Percentiles rank a stretch among this genome's conserved stretches.
phyloP scores from a whole-genome alignment of 2,113 vertebrate species.

The Amphiprion percula region DNA sequence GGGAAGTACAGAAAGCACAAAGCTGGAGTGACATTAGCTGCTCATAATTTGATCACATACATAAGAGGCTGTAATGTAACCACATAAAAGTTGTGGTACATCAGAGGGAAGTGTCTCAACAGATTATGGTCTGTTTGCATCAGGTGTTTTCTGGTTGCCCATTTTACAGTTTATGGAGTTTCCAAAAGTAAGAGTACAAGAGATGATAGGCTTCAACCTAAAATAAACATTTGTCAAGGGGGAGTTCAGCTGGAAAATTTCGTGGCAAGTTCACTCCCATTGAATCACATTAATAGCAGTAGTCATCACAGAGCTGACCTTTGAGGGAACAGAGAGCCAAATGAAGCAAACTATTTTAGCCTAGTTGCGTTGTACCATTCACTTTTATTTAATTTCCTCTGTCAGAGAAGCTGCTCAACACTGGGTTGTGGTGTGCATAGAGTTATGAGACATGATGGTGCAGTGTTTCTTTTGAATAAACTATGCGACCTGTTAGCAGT shows the following conservation, averaged over 20 bases:
- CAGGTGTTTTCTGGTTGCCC: constrained; percentile 17
- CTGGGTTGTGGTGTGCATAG: neutral
- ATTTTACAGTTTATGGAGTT: constrained; percentile 3
- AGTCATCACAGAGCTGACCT: neutral
- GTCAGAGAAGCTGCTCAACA: neutral
- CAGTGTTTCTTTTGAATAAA: neutral
- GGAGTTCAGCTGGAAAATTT: neutral
- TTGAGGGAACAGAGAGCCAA: neutral
- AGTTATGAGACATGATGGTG: neutral
- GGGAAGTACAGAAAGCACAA: constrained; percentile 36
- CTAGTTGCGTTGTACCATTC: neutral
- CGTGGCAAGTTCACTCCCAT: neutral
- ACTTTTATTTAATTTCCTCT: neutral
- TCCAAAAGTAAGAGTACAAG: neutral
- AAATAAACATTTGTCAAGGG: constrained; percentile 9
- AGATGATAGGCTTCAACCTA: constrained; percentile 1
- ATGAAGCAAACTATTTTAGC: neutral
- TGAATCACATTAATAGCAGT: neutral
- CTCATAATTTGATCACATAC: constrained; percentile 63
- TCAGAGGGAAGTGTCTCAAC: constrained; percentile 21
- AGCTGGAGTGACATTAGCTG: constrained; percentile 48
- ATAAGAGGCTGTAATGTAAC: constrained; percentile 46
- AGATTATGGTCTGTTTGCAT: constrained; percentile 36
- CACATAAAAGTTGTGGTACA: constrained; percentile 13
- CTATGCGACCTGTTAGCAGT: neutral